Percentiles rank a stretch among this genome's conserved stretches.
phyloP scores from a whole-genome alignment of 2,797 vertebrate species.

The Odontamblyopus lacepedii region DNA sequence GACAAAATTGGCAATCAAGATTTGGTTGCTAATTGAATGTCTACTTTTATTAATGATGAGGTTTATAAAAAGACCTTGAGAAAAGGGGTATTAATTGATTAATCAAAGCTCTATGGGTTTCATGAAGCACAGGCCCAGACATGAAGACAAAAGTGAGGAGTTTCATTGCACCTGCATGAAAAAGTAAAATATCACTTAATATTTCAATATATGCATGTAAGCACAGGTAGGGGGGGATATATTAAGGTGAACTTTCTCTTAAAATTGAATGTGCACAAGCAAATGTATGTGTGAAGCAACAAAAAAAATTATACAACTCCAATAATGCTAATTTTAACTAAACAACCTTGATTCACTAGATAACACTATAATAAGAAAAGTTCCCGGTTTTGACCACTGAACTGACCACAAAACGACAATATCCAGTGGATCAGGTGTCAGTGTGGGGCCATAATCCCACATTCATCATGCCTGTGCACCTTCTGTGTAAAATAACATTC shows the following conservation, averaged over 20 bases:
- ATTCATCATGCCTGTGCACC: conserved; percentile 76
- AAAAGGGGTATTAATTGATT: conserved; percentile 89
- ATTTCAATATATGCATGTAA: neutral
- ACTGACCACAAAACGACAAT: conserved; percentile 47
- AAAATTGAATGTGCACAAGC: too few relatives aligned
- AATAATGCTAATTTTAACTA: too few relatives aligned
- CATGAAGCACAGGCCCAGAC: conserved; percentile 44
- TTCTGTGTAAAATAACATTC: conserved; percentile 67
- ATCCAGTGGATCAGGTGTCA: conserved; percentile 47
- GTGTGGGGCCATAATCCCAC: conserved; percentile 40
- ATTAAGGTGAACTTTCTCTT: too few relatives aligned
- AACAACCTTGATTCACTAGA: neutral
- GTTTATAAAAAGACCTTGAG: conserved; percentile 92
- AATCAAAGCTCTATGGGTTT: conserved; percentile 72
- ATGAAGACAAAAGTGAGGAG: neutral
- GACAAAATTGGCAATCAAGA: conserved; percentile 88
- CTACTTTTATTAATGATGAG: conserved; percentile 97
- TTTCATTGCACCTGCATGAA: neutral
- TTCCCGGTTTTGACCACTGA: neutral
- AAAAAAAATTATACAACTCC: too few relatives aligned
- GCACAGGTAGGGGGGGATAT: too few relatives aligned
- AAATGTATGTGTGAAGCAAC: too few relatives aligned
- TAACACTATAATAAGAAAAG: neutral
- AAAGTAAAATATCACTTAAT: neutral
- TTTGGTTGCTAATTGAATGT: conserved; percentile 92